Conservation (phyloP, 2,113 vertebrate genomes). For the Pachyramphus minor region DNA sequence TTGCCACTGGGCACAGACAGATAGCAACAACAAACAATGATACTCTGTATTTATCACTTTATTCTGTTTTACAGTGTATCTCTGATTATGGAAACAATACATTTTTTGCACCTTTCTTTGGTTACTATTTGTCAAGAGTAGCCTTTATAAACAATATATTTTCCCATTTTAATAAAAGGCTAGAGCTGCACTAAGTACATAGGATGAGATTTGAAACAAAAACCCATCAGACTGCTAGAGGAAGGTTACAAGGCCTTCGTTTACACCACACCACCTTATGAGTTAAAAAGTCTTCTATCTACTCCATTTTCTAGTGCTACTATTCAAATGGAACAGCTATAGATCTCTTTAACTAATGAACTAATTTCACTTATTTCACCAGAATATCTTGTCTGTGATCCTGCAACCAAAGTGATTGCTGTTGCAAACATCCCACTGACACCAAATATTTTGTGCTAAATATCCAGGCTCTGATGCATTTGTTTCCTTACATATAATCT, state of each 20-base stretch:
- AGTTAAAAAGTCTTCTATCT: not conserved
- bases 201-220: conserved; percentile 31
- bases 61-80: conserved; percentile 49
- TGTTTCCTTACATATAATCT: not conserved
- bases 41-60: conserved; percentile 67
- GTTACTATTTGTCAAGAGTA: conserved; percentile 58
- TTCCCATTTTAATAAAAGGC: conserved; percentile 76
- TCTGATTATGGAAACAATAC: conserved; percentile 71
- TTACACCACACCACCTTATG: not conserved
- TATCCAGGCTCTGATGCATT: not conserved
- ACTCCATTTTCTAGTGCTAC: not conserved
- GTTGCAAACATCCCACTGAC: not conserved
- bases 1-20: conserved; percentile 63
- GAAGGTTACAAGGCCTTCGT: conserved; percentile 3
- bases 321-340: not conserved
- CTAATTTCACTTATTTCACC: not conserved
- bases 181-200: conserved; percentile 37
- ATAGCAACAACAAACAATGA: conserved; percentile 64
- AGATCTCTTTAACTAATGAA: not conserved
- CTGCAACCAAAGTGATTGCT: not conserved
- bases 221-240: not conserved
- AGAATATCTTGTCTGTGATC: not conserved
- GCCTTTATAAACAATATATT: conserved; percentile 73
- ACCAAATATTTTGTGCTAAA: not conserved
- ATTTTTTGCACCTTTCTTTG: conserved; percentile 69